Base-by-base conservation (phyloP, 2,797 vertebrate genomes). In the Urophycis tenuis region DNA sequence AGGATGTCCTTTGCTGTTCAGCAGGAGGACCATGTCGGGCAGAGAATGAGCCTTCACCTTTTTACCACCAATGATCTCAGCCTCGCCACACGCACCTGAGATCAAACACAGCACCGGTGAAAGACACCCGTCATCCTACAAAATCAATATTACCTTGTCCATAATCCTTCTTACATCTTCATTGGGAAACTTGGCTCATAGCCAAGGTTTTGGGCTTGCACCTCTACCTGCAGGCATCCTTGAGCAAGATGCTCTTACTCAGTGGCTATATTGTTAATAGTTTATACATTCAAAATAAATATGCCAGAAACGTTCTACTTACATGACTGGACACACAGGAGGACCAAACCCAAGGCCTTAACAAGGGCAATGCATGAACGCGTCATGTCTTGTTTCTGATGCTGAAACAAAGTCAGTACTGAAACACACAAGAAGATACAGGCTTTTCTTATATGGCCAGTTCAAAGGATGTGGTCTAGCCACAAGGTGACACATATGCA, bases 11-110 rank as follows among this genome's bases (percentile, higher is more conserved):
- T 0, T 0, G 0, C n/a, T 3, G 2, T 0, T 9, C 69, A 30
- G 0, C 78, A 91, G 77, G 69, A 89, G 80, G 82, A 84, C 91
- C 92, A 92, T 91, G 87, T 39, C 88, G 3, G 86, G 90, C 84
- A 92, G 2, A 0, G 92, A 92, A 79, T 93, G 90, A 30, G 83
- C 80, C 9, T 0, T 0, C 29, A 91, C 92, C 80, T 90, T 85
- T 60, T 75, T 75, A 5, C 92, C 92, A 22, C 35, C 77, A 67
- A 92, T 89, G n/a, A 93, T 92, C 77, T 91, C 88, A 70, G 86
- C 81, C 53, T 60, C 53, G 22, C 53, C 53, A 1, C 87, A 86
- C 71, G 78, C 34, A 81, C 80, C 92, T 93, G 14, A 60, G 34
- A 75, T 12, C 77, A n/a, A 79, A 74, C 2, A 74, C 32, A 75